Conservation (phyloP, 2,888 invertebrate species). For the Mactromeris polynyma region DNA sequence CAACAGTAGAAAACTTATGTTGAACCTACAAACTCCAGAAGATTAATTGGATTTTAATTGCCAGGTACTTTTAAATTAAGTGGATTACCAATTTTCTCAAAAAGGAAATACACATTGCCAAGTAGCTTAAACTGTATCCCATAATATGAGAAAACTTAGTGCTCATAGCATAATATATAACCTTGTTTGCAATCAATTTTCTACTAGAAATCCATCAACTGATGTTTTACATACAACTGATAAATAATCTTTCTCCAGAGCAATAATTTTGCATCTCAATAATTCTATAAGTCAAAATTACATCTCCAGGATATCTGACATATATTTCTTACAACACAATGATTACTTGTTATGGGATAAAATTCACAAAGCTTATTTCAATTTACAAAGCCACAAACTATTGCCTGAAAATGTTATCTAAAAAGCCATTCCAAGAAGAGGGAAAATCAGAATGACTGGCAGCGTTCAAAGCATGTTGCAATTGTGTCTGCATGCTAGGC, state of each 20-base stretch:
- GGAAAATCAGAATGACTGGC: background rate
- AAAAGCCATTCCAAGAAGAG: background rate
- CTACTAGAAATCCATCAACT: background rate
- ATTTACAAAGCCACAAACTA: background rate
- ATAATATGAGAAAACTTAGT: too few species aligned
- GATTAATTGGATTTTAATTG: too few species aligned
- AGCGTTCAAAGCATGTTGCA: background rate
- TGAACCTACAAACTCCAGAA: too few species aligned
- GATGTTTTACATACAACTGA: background rate
- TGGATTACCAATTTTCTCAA: too few species aligned
- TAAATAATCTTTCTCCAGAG: background rate
- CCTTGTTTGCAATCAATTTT: too few species aligned
- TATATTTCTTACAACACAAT: background rate
- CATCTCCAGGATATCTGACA: background rate
- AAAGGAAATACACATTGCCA: too few species aligned
- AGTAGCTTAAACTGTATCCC: too few species aligned
- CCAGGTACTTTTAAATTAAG: too few species aligned
- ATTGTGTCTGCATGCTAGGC: background rate
- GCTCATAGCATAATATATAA: too few species aligned
- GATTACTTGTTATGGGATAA: conserved; percentile 6
- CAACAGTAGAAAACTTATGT: too few species aligned
- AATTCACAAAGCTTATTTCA: background rate
- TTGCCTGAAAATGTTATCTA: background rate
- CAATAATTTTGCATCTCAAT: conserved; percentile 1
- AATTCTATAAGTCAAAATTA: background rate